These are phyloP conservation scores for Psilopsiagon aymara DNA, from an alignment of 2,113 vertebrate species.

Conservation along the genomic window DNA sequence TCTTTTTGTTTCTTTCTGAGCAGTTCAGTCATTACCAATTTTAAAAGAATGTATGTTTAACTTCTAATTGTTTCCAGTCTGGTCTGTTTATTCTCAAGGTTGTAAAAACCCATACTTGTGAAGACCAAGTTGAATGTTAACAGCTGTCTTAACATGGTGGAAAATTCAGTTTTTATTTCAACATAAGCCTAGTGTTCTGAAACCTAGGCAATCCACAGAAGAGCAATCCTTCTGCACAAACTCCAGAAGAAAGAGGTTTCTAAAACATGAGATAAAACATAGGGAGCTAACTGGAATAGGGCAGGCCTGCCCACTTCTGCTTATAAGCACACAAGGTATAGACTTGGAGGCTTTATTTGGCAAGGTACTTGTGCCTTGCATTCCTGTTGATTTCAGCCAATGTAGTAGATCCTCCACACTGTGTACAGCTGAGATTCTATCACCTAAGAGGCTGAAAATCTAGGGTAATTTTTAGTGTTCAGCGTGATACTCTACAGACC, in stretches of 20 bases:
- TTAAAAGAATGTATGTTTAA: slow-evolving; percentile 50
- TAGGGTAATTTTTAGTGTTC: background rate
- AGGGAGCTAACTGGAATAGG: background rate
- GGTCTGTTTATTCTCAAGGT: slow-evolving; percentile 32
- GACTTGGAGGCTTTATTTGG: background rate
- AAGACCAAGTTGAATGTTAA: slow-evolving; percentile 22
- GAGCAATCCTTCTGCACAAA: background rate
- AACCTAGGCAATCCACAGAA: background rate
- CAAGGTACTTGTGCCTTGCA: background rate
- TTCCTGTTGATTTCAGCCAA: background rate
- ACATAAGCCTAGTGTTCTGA: background rate
- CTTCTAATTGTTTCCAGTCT: slow-evolving; percentile 48
- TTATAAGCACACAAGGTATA: background rate
- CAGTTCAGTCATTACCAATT: slow-evolving; percentile 25
- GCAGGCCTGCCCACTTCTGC: background rate
- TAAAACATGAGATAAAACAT: background rate
- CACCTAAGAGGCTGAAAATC: background rate
- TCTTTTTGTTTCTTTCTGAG: background rate
- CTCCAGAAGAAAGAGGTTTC: background rate
- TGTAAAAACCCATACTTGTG: slow-evolving; percentile 13
- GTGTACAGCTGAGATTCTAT: background rate
- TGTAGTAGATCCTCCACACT: background rate
- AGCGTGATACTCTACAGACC: background rate
- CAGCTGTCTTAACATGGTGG: slow-evolving; percentile 1
- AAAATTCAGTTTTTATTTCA: background rate